These are phyloP conservation scores for Semnornis frantzii DNA, from an alignment of 2,113 vertebrate species.

Conservation along the genomic window DNA sequence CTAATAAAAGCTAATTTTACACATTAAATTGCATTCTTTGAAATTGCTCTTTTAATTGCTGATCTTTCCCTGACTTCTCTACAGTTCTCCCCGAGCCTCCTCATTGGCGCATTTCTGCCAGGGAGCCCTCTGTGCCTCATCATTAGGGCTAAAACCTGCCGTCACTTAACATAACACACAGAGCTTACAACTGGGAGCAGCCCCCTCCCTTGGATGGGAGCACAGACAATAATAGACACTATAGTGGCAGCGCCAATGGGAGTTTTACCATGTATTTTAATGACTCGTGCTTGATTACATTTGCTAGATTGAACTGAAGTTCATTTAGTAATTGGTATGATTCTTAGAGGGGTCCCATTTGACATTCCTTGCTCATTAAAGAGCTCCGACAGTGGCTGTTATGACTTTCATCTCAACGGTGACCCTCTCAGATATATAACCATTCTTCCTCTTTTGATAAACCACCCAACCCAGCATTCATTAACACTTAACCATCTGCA, in stretches of 20 bases:
- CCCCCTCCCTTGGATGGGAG: constrained; percentile 19
- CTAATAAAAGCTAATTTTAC: constrained; percentile 61
- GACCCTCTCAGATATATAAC: constrained; percentile 41
- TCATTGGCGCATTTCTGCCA: not conserved
- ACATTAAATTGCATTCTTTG: constrained; percentile 43
- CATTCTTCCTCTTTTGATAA: constrained; percentile 49
- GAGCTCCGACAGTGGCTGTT: constrained; percentile 38
- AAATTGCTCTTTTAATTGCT: constrained; percentile 45
- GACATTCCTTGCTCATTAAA: constrained; percentile 55
- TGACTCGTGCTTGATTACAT: constrained; percentile 61
- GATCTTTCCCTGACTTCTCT: constrained; percentile 11
- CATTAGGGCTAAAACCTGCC: constrained; percentile 58
- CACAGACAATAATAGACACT: constrained; percentile 17
- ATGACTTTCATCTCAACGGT: constrained; percentile 44
- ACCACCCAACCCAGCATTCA: constrained; percentile 34
- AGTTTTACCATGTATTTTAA: constrained; percentile 52
- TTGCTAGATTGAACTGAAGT: constrained; percentile 15
- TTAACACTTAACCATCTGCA: constrained; percentile 62
- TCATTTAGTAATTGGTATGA: constrained; percentile 58
- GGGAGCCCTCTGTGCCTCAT: constrained; percentile 1
- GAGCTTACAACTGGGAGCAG: constrained; percentile 17
- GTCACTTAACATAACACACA: constrained; percentile 26
- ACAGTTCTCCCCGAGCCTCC: not conserved
- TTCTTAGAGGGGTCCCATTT: constrained; percentile 26
- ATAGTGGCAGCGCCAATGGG: constrained; percentile 20